phyloP scores from a whole-genome alignment of 2,113 vertebrate species.

The Triplophysa rosa region DNA sequence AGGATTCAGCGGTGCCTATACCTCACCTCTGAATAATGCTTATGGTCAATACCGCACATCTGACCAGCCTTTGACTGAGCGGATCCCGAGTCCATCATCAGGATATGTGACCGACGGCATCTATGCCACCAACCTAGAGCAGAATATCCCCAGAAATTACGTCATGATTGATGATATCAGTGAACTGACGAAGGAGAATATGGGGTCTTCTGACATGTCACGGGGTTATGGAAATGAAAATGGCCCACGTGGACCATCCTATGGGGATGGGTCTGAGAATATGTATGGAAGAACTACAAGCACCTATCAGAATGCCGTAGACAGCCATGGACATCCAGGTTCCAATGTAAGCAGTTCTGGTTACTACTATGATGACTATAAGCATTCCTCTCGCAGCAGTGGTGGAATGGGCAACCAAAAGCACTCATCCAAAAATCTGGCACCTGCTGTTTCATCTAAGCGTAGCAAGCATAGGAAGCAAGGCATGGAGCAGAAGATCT shows the following conservation, averaged over 20 bases:
- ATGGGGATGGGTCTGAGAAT: slow-evolving; percentile 83
- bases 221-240: slow-evolving; percentile 79
- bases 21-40: slow-evolving; percentile 64
- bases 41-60: slow-evolving; percentile 83
- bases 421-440: slow-evolving; percentile 88
- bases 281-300: slow-evolving; percentile 80
- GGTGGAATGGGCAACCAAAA: slow-evolving; percentile 79
- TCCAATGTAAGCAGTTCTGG: slow-evolving; percentile 72
- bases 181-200: slow-evolving; percentile 92
- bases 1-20: slow-evolving; percentile 73
- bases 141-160: slow-evolving; percentile 95
- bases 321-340: slow-evolving; percentile 82
- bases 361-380: slow-evolving; percentile 88
- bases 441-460: slow-evolving; percentile 89
- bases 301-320: slow-evolving; percentile 72
- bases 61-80: slow-evolving; percentile 79
- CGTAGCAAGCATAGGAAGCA: slow-evolving; percentile 98
- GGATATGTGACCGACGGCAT: slow-evolving; percentile 85
- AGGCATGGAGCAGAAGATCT: slow-evolving; percentile 97
- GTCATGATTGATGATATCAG: slow-evolving; percentile 99
- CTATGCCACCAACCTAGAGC: slow-evolving; percentile 92
- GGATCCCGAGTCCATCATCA: slow-evolving; percentile 78
- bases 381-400: slow-evolving; percentile 78
- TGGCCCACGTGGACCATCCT: slow-evolving; percentile 79
- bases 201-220: slow-evolving; percentile 66